A percentile compares a stretch with the other conserved stretches of the same genome.
These are phyloP conservation scores for Pygmarrhopalites habei DNA, from an alignment of 1,140 invertebrate species.

Conservation along the genomic window DNA sequence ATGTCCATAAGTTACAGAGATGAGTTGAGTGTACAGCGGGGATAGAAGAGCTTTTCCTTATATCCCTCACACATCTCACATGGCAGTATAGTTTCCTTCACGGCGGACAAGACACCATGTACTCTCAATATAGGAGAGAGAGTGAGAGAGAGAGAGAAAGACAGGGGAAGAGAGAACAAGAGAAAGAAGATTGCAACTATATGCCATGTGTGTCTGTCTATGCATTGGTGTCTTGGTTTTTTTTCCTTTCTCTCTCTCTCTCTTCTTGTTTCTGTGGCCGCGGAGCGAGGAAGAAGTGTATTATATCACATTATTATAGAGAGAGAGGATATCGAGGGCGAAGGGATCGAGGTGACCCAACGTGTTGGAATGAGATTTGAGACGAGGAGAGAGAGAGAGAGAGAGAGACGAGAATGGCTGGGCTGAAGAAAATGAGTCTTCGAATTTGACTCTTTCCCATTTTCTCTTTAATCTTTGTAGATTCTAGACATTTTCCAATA, in stretches of 20 bases:
- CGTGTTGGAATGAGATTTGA: conserved; percentile 27
- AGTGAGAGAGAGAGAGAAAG: no score
- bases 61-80: not conserved
- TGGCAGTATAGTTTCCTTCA: no score
- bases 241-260: no score
- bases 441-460: conserved; percentile 35
- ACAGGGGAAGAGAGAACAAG: not conserved
- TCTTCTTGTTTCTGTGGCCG: no score
- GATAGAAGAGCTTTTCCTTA: conserved; percentile 2
- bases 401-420: conserved; percentile 14
- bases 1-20: conserved; percentile 38
- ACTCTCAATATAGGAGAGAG: no score
- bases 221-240: no score
- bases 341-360: conserved; percentile 5
- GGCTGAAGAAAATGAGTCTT: conserved; percentile 35
- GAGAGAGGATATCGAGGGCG: not conserved
- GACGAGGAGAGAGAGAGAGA: not conserved
- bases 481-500: conserved; percentile 40
- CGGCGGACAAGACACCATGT: no score
- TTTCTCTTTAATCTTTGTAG: conserved; percentile 39
- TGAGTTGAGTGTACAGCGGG: conserved; percentile 31
- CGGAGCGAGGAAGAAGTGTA: conserved; percentile 5
- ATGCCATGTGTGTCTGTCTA: no score
- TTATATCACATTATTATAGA: conserved; percentile 11
- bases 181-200: not conserved